Evolutionary conservation across 2,888 invertebrate genomes (phyloP).

Genomic region (Scaptodrosophila latifasciaeformis): DNA sequence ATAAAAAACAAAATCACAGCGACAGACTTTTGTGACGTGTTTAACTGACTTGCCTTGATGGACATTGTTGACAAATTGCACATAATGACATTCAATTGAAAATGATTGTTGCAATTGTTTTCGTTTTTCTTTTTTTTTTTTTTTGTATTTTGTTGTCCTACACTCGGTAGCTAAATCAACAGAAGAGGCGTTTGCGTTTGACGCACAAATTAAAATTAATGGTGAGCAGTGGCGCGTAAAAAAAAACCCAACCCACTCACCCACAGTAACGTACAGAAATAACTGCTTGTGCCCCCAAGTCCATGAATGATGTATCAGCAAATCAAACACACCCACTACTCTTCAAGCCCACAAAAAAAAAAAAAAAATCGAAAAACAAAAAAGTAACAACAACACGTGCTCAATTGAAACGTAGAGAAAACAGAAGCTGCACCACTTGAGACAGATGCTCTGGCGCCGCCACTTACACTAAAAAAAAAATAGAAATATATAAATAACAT

Average conservation of each 20-base stretch:
- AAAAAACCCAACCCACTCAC: too few relatives aligned
- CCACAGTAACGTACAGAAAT: too few relatives aligned
- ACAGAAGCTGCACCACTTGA: conserved; percentile 29
- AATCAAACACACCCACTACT: conserved; percentile 37
- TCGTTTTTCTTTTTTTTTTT: conserved; percentile 14
- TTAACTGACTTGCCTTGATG: conserved; percentile 31
- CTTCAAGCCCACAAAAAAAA: background rate
- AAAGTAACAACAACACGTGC: conserved; percentile 10
- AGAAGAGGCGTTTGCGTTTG: conserved; percentile 37
- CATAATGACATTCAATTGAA: conserved; percentile 73
- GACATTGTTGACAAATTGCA: conserved; percentile 73
- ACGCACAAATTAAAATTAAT: conserved; percentile 72
- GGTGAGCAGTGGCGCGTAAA: conserved; percentile 63
- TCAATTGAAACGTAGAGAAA: conserved; percentile 1
- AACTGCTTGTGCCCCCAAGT: too few relatives aligned
- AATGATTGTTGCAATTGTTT: conserved; percentile 72
- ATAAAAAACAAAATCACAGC: conserved; percentile 1
- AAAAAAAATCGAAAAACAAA: conserved; percentile 19
- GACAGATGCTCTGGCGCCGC: conserved; percentile 59
- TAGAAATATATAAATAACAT: conserved; percentile 20
- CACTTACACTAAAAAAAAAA: conserved; percentile 47
- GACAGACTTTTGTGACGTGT: conserved; percentile 11
- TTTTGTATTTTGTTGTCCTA: background rate
- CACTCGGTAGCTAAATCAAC: conserved; percentile 17
- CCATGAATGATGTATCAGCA: too few relatives aligned